Evolutionary conservation across 1,140 invertebrate species (phyloP), one percentile per base, ranked within the genome.

Genomic region (Temnothorax curvispinosus): DNA sequence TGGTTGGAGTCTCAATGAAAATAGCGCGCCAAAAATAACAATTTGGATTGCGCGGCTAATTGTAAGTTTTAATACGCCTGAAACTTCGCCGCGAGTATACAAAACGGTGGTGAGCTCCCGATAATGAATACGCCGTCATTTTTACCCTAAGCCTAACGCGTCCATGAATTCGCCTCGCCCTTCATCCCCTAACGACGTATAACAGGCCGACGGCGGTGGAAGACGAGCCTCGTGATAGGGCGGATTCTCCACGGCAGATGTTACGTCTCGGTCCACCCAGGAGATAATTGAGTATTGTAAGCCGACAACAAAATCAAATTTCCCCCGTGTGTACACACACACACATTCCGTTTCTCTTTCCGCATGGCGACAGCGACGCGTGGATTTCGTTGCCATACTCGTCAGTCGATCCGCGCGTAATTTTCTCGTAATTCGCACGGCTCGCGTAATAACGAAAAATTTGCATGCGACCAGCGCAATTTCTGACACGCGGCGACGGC

Each of bases 231-330:
- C 38, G 52, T n/a, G 18, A 81, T n/a, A 27, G 69, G 69, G 54
- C 52, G 80, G 80, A 84, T 75, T 92, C 86, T 64, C 72, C 67
- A 65, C 82, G 85, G 88, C 91, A 92, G 93, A 93, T 93, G 92
- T 92, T 91, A 32, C 85, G 62, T 38, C 82, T 78, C 87, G 27
- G 71, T 84, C 86, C 77, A 65, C 50, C 62, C 67, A 75, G 84
- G 78, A 86, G 88, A 93, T 94, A 94, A 94, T 94, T 93, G 93
- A 94, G 93, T 94, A 94, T 94, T 94, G 92, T 92, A 92, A 92
- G 90, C 89, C 90, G 91, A 93, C 93, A 93, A 93, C 89, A 94
- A 93, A 93, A 93, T 94, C 92, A 93, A 91, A 93, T 92, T 93
- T 90, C 69, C 32, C 75, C 58, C 56, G 64, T 75, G 87, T 90